phyloP scores from a whole-genome alignment of 1,140 invertebrate species.

The Musca domestica region DNA sequence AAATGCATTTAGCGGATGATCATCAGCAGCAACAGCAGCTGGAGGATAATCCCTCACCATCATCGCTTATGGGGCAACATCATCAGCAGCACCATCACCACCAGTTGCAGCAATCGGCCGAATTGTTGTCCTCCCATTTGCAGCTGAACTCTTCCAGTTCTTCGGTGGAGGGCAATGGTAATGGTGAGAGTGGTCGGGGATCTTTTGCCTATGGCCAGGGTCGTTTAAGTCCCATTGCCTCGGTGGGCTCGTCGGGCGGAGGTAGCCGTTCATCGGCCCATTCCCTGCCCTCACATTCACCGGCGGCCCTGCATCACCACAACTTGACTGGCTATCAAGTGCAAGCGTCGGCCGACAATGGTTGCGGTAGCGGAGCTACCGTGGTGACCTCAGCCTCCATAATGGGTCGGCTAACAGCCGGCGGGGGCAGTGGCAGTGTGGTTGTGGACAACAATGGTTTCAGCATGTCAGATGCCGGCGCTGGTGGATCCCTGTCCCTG shows the following conservation, averaged over 20 bases:
- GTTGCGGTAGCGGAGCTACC: constrained; percentile 28
- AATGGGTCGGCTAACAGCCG: constrained; percentile 28
- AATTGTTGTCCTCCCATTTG: neutral
- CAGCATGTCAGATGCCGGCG: neutral
- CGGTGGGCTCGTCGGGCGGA: constrained; percentile 35
- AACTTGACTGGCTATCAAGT: constrained; percentile 27
- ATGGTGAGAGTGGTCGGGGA: constrained; percentile 30
- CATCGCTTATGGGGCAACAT: neutral
- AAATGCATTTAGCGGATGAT: neutral
- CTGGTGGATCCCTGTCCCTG: constrained; percentile 1
- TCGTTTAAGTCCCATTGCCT: constrained; percentile 48
- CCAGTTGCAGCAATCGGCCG: neutral
- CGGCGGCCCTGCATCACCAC: constrained; percentile 38
- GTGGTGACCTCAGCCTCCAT: constrained; percentile 29
- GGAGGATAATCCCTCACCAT: neutral
- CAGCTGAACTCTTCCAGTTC: constrained; percentile 21
- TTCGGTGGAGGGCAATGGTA: constrained; percentile 36
- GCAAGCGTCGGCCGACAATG: neutral
- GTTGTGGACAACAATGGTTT: neutral
- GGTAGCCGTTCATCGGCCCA: constrained; percentile 50
- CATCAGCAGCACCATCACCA: no score
- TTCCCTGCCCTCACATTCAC: constrained; percentile 46
- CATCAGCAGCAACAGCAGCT: neutral
- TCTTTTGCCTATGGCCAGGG: constrained; percentile 8
- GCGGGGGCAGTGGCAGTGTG: constrained; percentile 23